These are phyloP conservation scores for Dermolepida albohirtum DNA, from an alignment of 2,888 invertebrate genomes.

Conservation along the genomic window DNA sequence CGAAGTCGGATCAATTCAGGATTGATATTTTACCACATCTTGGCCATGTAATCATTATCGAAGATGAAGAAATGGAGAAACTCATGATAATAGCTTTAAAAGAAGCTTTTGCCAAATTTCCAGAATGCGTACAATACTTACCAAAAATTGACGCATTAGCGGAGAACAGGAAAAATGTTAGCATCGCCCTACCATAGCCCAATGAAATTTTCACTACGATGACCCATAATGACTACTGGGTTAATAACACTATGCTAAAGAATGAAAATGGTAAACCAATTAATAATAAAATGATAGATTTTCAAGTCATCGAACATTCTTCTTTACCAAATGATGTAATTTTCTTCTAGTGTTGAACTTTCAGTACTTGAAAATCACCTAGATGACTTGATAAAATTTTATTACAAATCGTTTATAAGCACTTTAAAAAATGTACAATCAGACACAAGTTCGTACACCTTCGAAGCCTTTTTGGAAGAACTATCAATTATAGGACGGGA, in stretches of 20 bases:
- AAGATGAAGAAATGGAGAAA: conserved; percentile 40
- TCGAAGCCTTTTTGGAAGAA: conserved; percentile 61
- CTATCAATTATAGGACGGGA: conserved; percentile 57
- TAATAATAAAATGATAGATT: conserved; percentile 68
- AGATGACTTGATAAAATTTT: conserved; percentile 65
- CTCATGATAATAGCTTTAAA: conserved; percentile 40
- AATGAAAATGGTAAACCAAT: conserved; percentile 52
- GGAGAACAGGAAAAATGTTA: conserved; percentile 4
- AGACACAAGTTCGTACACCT: conserved; percentile 59
- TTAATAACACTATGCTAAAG: conserved; percentile 71
- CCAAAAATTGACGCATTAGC: conserved; percentile 12
- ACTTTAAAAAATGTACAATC: conserved; percentile 57
- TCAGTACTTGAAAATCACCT: conserved; percentile 61
- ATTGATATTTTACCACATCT: conserved; percentile 59
- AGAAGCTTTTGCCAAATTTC: conserved; percentile 8
- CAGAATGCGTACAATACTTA: conserved; percentile 4
- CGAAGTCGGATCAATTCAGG: conserved; percentile 62
- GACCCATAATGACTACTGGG: conserved; percentile 70
- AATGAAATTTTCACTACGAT: conserved; percentile 67
- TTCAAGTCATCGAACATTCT: conserved; percentile 68
- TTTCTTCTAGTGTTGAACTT: conserved; percentile 67
- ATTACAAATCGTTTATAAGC: conserved; percentile 58
- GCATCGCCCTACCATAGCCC: conserved; percentile 52
- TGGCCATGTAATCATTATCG: conserved; percentile 3
- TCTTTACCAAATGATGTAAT: conserved; percentile 67